Conservation (phyloP, 2,113 vertebrate species). For the Panthera leo region DNA sequence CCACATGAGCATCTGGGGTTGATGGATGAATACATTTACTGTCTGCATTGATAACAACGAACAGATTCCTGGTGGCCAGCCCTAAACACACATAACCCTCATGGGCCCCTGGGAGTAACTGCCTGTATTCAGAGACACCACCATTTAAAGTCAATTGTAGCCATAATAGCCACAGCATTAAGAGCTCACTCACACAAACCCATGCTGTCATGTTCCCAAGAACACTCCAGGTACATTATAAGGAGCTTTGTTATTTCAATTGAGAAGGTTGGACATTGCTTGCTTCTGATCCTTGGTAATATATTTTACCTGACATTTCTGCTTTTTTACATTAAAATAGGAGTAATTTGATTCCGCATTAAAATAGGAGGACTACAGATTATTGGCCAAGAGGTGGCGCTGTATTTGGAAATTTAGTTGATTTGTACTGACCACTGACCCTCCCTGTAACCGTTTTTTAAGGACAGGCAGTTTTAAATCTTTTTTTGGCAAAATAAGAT, state of each 20-base stretch:
- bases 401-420: background rate
- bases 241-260: background rate
- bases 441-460: background rate
- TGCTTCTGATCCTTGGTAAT: background rate
- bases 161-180: background rate
- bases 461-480: background rate
- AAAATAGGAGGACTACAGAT: background rate
- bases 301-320: background rate
- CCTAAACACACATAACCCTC: rapidly evolving
- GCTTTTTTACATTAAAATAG: background rate
- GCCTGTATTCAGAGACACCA: background rate
- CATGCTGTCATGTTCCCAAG: background rate
- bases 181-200: background rate
- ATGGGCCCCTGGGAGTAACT: rapidly evolving
- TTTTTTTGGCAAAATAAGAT: background rate
- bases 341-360: background rate
- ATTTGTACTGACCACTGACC: background rate
- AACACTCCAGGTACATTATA: background rate
- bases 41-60: background rate
- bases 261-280: background rate
- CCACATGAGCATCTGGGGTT: background rate
- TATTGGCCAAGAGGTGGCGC: background rate
- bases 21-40: background rate
- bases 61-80: background rate
- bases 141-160: background rate